These are phyloP conservation scores for Brachymystax lenok DNA, from an alignment of 2,797 vertebrate species.

Conservation along the genomic window DNA sequence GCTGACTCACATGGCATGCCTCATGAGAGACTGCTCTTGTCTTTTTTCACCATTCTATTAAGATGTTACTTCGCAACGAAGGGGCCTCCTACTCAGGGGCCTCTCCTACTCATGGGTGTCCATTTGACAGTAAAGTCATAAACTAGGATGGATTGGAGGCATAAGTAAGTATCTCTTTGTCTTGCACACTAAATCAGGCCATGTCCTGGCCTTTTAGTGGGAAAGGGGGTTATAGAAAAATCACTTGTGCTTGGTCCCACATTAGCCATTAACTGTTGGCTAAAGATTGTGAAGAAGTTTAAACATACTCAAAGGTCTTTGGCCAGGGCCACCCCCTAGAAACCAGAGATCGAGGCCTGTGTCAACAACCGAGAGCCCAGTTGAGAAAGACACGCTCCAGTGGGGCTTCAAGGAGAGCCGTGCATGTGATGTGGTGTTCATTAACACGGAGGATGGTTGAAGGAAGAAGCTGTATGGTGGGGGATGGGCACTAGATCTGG, in stretches of 20 bases:
- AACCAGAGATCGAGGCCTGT: background rate
- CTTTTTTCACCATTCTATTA: background rate
- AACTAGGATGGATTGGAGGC: background rate
- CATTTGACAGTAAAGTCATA: background rate
- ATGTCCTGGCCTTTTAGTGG: background rate
- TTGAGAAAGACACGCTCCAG: slow-evolving; percentile 5
- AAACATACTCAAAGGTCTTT: background rate
- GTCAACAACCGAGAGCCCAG: background rate
- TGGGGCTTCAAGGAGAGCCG: background rate
- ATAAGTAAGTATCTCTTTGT: background rate
- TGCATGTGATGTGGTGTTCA: slow-evolving; percentile 10
- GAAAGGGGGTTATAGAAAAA: background rate
- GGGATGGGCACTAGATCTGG: background rate
- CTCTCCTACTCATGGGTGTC: background rate
- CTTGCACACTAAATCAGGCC: background rate
- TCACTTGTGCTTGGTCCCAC: background rate
- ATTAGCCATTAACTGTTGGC: background rate
- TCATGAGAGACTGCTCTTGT: background rate
- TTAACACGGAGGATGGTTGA: background rate
- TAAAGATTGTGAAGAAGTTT: background rate
- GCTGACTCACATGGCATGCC: background rate
- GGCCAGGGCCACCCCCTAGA: background rate
- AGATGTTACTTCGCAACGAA: background rate
- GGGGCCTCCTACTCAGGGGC: background rate
- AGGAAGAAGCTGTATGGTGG: background rate